These are phyloP conservation scores for Neoitamus cyanurus DNA, from an alignment of 2,888 invertebrate species.

Conservation along the genomic window DNA sequence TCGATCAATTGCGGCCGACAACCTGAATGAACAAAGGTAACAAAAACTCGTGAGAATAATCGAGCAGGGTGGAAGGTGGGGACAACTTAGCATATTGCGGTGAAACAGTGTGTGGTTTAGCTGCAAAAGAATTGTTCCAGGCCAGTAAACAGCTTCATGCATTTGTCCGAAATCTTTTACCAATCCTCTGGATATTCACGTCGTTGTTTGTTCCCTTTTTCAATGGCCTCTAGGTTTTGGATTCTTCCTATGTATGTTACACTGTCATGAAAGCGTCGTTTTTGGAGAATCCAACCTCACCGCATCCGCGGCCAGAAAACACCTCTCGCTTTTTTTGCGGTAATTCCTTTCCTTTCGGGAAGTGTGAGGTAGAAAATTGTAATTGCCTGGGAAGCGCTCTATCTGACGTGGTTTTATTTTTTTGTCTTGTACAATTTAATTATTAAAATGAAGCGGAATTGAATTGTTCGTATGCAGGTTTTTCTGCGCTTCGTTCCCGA, in stretches of 20 bases:
- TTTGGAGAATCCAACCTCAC: neutral
- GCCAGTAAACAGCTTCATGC: neutral
- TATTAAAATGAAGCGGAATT: neutral
- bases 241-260: neutral
- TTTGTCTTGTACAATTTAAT: neutral
- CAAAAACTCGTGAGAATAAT: neutral
- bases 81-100: neutral
- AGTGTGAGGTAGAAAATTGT: neutral
- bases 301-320: neutral
- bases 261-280: neutral
- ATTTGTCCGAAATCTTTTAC: neutral
- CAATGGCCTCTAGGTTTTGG: neutral
- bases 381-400: neutral
- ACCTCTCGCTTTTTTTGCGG: neutral
- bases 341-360: neutral
- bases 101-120: neutral
- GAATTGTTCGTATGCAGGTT: neutral
- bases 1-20: neutral
- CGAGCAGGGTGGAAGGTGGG: neutral
- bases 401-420: neutral
- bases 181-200: neutral
- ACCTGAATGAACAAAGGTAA: neutral
- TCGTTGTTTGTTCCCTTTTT: neutral
- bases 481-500: neutral
- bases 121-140: neutral